Evolutionary conservation across 2,113 vertebrate species (phyloP), one percentile per base, ranked within the genome.

Genomic region (Illadopsis cleaveri): DNA sequence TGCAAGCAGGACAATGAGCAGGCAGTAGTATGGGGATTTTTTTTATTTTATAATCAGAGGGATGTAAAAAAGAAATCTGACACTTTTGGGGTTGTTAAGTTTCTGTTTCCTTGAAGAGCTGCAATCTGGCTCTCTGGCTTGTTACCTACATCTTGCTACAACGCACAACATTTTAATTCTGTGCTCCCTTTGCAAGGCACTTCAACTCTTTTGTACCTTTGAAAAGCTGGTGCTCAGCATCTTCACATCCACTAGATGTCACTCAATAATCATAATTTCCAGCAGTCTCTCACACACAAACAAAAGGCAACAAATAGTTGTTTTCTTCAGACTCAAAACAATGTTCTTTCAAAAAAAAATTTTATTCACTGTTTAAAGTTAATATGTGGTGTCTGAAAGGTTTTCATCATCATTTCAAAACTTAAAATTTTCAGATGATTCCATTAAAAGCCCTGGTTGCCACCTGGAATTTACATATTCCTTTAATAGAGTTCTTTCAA

Each of bases 241-340:
- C 40, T 48, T 7, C 62, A 37, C 10, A 45, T 76, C 98, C 98
- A 98, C 97, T 98, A 98, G 98, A 97, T 98, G 98, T 97, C 98
- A 96, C 94, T 95, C 82, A 89, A 77, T 27, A 96, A 88, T 95
- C 89, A 95, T 56, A 45, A 78, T 92, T 89, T 14, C 28, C 62
- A 86, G 6, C 54, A 38, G 14, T 42, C 3, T 54, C 20, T 40
- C 38, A 80, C 6, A 44, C 35, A 78, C n/a, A 27, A 11, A 24
- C 16, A 35, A 25, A 44, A 17, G 31, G 44, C 22, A 38, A 38
- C 8, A 54, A 58, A 62, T 58, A 25, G 6, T 44, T 50, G 28
- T 91, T 40, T 88, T 12, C 4, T 90, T 87, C 45, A 75, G 21
- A 33, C 1, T 27, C 30, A 61, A 38, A 86, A 53, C 9, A 9